Conservation (phyloP, 2,797 vertebrate species). For the Melanotaenia maccullochi region DNA sequence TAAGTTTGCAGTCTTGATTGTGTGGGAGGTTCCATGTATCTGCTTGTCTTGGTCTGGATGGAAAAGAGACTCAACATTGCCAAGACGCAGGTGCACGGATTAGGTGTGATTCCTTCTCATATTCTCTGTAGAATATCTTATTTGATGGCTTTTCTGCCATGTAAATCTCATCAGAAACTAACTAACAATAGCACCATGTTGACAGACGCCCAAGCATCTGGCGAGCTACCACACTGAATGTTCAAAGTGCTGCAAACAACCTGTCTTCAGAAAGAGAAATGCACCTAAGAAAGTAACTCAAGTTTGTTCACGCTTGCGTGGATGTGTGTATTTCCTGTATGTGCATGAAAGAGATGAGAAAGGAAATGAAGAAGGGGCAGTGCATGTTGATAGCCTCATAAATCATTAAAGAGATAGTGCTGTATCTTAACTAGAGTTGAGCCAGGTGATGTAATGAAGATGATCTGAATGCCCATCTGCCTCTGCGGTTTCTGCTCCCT, state of each 20-base stretch:
- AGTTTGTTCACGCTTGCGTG: conserved; percentile 24
- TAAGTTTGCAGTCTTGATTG: conserved; percentile 60
- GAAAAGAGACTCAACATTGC: conserved; percentile 55
- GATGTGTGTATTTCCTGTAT: conserved; percentile 23
- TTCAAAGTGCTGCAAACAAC: conserved; percentile 78
- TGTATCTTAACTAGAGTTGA: conserved; percentile 69
- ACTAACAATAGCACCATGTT: conserved; percentile 78
- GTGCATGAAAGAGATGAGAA: conserved; percentile 27
- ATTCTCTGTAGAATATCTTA: conserved; percentile 78
- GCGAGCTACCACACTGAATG: conserved; percentile 70
- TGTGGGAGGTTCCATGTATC: conserved; percentile 45
- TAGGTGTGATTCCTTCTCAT: conserved; percentile 72
- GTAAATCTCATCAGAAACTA: conserved; percentile 84
- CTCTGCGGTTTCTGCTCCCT: conserved; percentile 41
- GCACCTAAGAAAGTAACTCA: conserved; percentile 50
- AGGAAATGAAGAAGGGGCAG: conserved; percentile 7
- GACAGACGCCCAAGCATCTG: conserved; percentile 83
- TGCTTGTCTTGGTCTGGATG: conserved; percentile 51
- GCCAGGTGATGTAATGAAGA: conserved; percentile 62
- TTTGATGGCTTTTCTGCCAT: conserved; percentile 80
- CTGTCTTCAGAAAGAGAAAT: conserved; percentile 66
- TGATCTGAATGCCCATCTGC: conserved; percentile 53
- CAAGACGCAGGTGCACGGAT: conserved; percentile 79
- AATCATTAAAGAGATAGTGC: conserved; percentile 68
- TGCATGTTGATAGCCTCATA: conserved; percentile 69